These are phyloP conservation scores for Aspidoscelis tigris DNA, from an alignment of 2,113 vertebrate species.

Conservation along the genomic window DNA sequence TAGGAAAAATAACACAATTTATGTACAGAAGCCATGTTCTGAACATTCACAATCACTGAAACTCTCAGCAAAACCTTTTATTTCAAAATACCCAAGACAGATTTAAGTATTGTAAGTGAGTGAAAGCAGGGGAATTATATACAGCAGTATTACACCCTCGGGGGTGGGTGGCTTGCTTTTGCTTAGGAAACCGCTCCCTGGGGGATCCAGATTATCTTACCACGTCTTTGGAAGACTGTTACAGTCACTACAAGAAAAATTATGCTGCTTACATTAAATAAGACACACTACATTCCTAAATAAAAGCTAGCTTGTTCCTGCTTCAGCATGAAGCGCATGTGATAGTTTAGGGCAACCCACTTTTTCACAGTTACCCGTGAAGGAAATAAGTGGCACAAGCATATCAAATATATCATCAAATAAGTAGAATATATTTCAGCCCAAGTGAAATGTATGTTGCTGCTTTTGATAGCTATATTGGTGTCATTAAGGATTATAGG, in stretches of 20 bases:
- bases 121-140: background rate
- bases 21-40: too few relatives aligned
- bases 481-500: slow-evolving; percentile 43
- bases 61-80: too few relatives aligned
- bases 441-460: slow-evolving; percentile 33
- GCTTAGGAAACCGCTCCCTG: background rate
- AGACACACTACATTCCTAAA: background rate
- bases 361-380: background rate
- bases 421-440: slow-evolving; percentile 33
- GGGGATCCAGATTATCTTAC: background rate
- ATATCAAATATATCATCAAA: slow-evolving; percentile 34
- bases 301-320: background rate
- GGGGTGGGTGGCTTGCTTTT: background rate
- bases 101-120: too few relatives aligned
- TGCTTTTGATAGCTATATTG: slow-evolving; percentile 15
- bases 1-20: too few relatives aligned
- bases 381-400: background rate
- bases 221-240: background rate
- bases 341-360: background rate
- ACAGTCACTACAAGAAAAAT: background rate
- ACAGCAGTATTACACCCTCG: background rate
- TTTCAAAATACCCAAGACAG: too few relatives aligned
- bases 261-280: background rate
- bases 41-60: too few relatives aligned
- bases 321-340: background rate